Conservation (phyloP, 92 coral and sea anemone species). For the Parazoanthus atlanticus region DNA sequence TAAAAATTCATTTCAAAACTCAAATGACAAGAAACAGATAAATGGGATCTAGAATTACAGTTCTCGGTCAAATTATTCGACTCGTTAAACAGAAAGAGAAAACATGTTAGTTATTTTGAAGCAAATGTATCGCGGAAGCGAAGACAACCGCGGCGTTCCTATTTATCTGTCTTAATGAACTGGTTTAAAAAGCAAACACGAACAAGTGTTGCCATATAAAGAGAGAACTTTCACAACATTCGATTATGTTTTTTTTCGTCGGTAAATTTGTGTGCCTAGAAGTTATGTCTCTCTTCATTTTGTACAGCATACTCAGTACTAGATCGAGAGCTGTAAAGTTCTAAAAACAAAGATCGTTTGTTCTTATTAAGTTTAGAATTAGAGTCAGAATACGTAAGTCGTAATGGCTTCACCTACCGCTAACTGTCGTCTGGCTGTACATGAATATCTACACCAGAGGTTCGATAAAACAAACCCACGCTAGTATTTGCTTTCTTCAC, state of each 20-base stretch:
- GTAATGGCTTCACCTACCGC: not conserved
- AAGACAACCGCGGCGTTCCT: not conserved
- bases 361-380: not conserved
- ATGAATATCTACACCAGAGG: not conserved
- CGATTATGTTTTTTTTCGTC: not conserved
- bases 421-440: slow-evolving; percentile 8
- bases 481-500: not conserved
- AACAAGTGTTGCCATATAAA: not conserved
- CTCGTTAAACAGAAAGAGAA: not conserved
- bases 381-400: too few species aligned
- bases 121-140: not conserved
- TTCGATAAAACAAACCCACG: not conserved
- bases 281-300: not conserved
- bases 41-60: too few species aligned
- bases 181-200: not conserved
- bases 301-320: not conserved
- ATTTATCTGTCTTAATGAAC: too few species aligned
- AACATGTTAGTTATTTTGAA: not conserved
- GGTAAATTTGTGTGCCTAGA: not conserved
- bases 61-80: not conserved
- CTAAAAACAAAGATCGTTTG: not conserved
- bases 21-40: not conserved
- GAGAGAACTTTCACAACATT: not conserved
- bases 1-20: not conserved
- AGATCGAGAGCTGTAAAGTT: too few species aligned